phyloP scores from a whole-genome alignment of 2,113 vertebrate genomes.

The Alexandromys fortis region DNA sequence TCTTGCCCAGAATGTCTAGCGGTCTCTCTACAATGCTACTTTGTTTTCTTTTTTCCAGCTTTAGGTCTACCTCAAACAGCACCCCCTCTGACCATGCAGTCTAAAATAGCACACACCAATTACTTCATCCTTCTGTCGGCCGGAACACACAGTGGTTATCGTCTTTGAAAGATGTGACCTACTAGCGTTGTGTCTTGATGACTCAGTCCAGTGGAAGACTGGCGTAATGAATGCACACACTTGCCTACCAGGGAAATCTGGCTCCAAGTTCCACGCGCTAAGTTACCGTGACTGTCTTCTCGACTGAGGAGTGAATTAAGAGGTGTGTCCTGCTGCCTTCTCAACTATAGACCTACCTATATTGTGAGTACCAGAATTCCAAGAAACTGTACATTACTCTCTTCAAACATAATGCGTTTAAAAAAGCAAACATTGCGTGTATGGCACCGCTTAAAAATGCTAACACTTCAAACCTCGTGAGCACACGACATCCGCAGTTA shows the following conservation, averaged over 20 bases:
- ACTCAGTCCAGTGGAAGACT: not conserved
- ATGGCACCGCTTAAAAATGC: not conserved
- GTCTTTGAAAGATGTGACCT: not conserved
- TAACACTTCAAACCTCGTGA: not conserved
- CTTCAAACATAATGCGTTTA: not conserved
- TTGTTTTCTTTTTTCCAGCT: not conserved
- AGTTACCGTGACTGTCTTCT: not conserved
- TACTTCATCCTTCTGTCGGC: not conserved
- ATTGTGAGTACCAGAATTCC: not conserved
- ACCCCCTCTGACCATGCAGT: not conserved
- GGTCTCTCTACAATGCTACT: not conserved
- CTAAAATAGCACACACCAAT: not conserved
- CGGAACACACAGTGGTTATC: not conserved
- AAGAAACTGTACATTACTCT: not conserved
- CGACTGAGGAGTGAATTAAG: not conserved
- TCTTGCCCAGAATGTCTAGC: not conserved
- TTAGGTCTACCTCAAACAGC: not conserved
- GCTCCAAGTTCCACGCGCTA: not conserved
- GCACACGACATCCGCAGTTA: not conserved
- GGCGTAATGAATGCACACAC: constrained; percentile 34
- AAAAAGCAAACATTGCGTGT: not conserved
- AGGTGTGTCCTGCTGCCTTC: not conserved
- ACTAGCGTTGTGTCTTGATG: not conserved
- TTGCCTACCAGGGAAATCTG: not conserved
- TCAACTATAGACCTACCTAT: not conserved